Base-by-base conservation (phyloP, 2,797 vertebrate genomes). In the Bradypodion pumilum region DNA sequence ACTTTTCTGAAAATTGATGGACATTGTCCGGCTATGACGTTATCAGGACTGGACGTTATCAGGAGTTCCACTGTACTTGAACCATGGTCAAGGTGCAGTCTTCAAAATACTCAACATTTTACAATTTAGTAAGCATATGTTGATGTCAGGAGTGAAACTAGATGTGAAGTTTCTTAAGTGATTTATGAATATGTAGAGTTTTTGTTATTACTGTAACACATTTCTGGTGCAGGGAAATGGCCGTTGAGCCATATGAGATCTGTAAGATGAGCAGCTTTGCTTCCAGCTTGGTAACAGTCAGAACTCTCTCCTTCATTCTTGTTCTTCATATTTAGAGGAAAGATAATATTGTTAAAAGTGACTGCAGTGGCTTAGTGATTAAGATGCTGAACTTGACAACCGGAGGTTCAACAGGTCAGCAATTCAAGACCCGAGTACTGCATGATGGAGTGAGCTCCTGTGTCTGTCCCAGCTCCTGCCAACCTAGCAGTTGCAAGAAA, bases 11-110 rank as follows among this genome's bases (percentile, higher is more conserved):
- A n/a, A n/a, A n/a, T n/a, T n/a, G n/a, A n/a, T n/a, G n/a, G n/a
- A n/a, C n/a, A n/a, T n/a, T n/a, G n/a, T n/a, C n/a, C n/a, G n/a
- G n/a, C n/a, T n/a, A n/a, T n/a, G n/a, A n/a, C n/a, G n/a, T n/a
- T n/a, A n/a, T n/a, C n/a, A n/a, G n/a, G n/a, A n/a, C n/a, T n/a
- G n/a, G n/a, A n/a, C n/a, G n/a, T n/a, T n/a, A n/a, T n/a, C n/a
- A n/a, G n/a, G n/a, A n/a, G n/a, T n/a, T n/a, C n/a, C n/a, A n/a
- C n/a, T n/a, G n/a, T n/a, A 82, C 80, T 78, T 90, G 89, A 85
- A 81, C n/a, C 81, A 92, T 91, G 88, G 92, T 35, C 37, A 21
- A 25, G 40, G 27, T 68, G 2, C 40, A 52, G 46, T 37, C 10
- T 2, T 81, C 15, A 35, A 56, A 75, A 59, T 29, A 40, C 42